A percentile compares a stretch with the other conserved stretches of the same genome.
Conservation (phyloP, 1,140 invertebrate species). For the Drosophila repleta region DNA sequence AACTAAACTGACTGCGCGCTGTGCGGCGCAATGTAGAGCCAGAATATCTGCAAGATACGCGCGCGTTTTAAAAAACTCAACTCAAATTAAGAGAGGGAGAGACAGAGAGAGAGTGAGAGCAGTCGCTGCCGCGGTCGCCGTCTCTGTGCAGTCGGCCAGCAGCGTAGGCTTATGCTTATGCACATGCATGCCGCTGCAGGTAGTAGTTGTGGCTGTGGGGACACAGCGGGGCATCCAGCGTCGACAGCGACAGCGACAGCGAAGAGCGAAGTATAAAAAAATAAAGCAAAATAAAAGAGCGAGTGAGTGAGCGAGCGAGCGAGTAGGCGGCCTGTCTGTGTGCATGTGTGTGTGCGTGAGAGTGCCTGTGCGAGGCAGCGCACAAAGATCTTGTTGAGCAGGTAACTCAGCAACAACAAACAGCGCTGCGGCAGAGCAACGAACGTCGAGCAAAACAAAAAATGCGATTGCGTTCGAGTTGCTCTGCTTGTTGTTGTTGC, state of each 20-base stretch:
- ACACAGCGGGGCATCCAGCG: constrained; percentile 28
- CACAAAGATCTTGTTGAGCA: constrained; percentile 77
- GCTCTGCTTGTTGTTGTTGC: constrained; percentile 50
- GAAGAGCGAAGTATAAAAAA: constrained; percentile 45
- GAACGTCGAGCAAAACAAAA: constrained; percentile 79
- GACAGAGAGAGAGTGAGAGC: constrained; percentile 18
- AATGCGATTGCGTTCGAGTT: constrained; percentile 56
- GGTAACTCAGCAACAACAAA: constrained; percentile 58
- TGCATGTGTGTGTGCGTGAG: constrained; percentile 4
- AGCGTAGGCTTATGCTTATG: constrained; percentile 40
- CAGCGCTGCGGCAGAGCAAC: constrained; percentile 54
- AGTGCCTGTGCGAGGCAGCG: constrained; percentile 44
- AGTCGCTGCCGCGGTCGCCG: background rate
- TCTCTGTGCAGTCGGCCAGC: constrained; percentile 4
- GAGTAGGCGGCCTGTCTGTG: constrained; percentile 38
- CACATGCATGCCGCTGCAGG: constrained; percentile 60
- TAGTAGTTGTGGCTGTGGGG: constrained; percentile 35
- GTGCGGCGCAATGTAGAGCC: constrained; percentile 47
- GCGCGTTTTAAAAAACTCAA: constrained; percentile 46
- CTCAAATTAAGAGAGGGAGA: constrained; percentile 46
- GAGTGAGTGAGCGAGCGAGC: constrained; percentile 49
- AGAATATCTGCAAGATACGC: constrained; percentile 51
- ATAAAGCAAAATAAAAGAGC: constrained; percentile 41
- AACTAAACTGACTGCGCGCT: constrained; percentile 48
- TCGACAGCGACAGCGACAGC: constrained; percentile 11